Percentiles rank a stretch among this genome's conserved stretches.
These are phyloP conservation scores for Caerostris extrusa DNA, from an alignment of 1,140 invertebrate species.

Conservation along the genomic window DNA sequence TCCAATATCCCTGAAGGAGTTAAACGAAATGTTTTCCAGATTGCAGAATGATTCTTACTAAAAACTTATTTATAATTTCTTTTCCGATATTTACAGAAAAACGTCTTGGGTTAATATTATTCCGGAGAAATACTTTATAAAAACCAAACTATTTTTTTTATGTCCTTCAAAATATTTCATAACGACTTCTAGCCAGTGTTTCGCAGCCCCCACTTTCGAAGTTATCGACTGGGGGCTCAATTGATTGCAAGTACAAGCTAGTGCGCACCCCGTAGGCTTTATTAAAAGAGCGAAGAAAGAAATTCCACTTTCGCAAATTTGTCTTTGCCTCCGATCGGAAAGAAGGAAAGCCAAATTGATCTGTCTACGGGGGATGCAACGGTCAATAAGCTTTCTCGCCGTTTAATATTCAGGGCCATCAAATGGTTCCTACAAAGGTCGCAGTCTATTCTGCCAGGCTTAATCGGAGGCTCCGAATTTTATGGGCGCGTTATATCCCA, in stretches of 20 bases:
- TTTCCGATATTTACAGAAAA: background rate
- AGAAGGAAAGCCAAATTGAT: constrained; percentile 69
- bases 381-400: constrained; percentile 73
- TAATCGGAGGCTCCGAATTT: constrained; percentile 56
- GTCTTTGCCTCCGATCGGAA: constrained; percentile 41
- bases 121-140: background rate
- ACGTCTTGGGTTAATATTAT: background rate
- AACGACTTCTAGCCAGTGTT: background rate
- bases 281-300: constrained; percentile 61
- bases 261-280: constrained; percentile 23
- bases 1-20: too few species aligned
- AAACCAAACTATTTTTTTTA: background rate
- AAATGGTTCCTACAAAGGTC: constrained; percentile 64
- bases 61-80: background rate
- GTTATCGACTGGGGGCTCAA: constrained; percentile 48
- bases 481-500: constrained; percentile 64
- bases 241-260: constrained; percentile 30
- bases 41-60: too few species aligned
- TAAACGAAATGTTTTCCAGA: too few species aligned
- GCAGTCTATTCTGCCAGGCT: background rate
- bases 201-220: background rate
- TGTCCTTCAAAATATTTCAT: background rate
- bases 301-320: constrained; percentile 61
- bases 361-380: constrained; percentile 56
- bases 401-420: constrained; percentile 76